A percentile compares a stretch with the other conserved stretches of the same genome.
Evolutionary conservation across 1,140 invertebrate species (phyloP).

Genomic region (Oscheius sp.): DNA sequence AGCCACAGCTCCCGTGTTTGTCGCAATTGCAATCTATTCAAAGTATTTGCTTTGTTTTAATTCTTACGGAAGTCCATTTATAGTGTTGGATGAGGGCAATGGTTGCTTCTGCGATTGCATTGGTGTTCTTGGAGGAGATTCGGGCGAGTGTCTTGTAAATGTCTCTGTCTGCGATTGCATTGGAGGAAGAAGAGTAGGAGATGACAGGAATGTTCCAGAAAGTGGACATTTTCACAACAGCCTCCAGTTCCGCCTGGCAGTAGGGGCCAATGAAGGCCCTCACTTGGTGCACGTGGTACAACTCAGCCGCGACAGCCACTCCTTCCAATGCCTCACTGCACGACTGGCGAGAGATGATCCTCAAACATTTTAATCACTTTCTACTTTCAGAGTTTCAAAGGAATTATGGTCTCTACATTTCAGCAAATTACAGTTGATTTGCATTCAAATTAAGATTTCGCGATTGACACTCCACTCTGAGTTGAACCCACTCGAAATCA

Average conservation of each 20-base stretch:
- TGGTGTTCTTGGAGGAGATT: slow-evolving; percentile 57
- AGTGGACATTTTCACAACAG: slow-evolving; percentile 57
- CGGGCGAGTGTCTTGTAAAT: slow-evolving; percentile 58
- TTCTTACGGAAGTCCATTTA: slow-evolving; percentile 48
- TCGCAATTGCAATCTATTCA: slow-evolving; percentile 50
- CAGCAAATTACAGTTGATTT: background rate
- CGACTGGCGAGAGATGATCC: slow-evolving; percentile 47
- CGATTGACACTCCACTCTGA: background rate
- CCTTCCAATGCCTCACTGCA: slow-evolving; percentile 56
- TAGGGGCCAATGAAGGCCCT: slow-evolving; percentile 56
- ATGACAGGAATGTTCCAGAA: slow-evolving; percentile 61
- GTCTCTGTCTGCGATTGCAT: slow-evolving; percentile 47
- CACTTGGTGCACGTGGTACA: slow-evolving; percentile 53
- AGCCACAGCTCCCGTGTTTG: slow-evolving; percentile 50
- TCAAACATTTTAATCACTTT: slow-evolving; percentile 30
- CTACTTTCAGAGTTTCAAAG: background rate
- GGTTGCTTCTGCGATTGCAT: slow-evolving; percentile 53
- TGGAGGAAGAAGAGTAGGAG: slow-evolving; percentile 52
- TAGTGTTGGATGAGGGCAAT: slow-evolving; percentile 49
- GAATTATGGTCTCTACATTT: background rate
- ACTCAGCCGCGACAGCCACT: slow-evolving; percentile 55
- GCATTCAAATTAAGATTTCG: no score
- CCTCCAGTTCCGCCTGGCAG: slow-evolving; percentile 49
- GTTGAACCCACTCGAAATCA: slow-evolving; percentile 50
- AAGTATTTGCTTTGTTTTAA: background rate